Conservation (phyloP, 2,113 vertebrate genomes). For the Sula dactylatra region DNA sequence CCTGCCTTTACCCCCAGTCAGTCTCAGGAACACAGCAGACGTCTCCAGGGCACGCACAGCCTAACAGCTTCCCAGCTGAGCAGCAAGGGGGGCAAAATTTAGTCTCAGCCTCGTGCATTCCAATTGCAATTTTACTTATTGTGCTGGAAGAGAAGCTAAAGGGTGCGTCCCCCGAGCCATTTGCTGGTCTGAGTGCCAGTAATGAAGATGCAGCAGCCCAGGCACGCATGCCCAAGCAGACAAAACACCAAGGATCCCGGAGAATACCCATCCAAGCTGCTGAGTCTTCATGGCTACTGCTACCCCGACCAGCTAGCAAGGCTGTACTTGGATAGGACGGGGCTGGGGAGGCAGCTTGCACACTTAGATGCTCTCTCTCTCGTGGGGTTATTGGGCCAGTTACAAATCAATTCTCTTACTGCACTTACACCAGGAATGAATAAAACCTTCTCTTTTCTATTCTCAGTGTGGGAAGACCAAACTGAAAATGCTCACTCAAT, state of each 20-base stretch:
- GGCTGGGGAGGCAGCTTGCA: neutral
- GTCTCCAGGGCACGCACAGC: neutral
- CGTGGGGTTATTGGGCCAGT: neutral
- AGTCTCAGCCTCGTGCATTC: neutral
- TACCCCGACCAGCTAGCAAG: neutral
- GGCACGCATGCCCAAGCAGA: neutral
- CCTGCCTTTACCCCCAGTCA: neutral
- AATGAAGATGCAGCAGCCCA: neutral
- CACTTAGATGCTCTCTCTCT: neutral
- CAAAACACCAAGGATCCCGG: neutral
- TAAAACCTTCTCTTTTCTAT: neutral
- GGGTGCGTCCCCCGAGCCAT: fast-evolving
- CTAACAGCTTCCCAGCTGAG: neutral
- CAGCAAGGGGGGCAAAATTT: neutral
- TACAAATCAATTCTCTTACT: neutral
- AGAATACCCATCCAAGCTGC: neutral
- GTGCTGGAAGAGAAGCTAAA: neutral
- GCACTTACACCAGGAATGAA: neutral
- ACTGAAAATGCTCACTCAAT: neutral
- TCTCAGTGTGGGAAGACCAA: neutral
- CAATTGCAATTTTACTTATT: neutral
- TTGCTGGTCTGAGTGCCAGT: neutral
- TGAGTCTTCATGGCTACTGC: neutral
- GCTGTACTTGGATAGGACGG: fast-evolving
- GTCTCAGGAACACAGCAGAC: neutral